Evolutionary conservation across 2,888 invertebrate genomes (phyloP).

Genomic region (Andrena fulva): DNA sequence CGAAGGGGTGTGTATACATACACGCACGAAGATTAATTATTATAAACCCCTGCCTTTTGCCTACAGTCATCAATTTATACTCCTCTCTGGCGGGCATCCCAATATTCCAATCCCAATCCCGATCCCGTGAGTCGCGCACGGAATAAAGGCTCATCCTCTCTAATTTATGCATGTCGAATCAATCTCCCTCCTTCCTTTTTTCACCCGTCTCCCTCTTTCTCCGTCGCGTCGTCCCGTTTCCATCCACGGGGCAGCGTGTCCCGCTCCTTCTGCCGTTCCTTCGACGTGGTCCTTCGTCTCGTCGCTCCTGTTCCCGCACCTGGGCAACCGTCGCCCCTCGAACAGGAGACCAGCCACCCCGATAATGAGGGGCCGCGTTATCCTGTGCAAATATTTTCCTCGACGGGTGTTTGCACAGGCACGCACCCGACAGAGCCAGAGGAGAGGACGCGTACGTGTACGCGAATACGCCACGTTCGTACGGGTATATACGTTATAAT

Average conservation of each 20-base stretch:
- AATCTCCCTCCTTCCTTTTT: slow-evolving; percentile 79
- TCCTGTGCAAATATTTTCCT: slow-evolving; percentile 85
- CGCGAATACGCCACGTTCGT: slow-evolving; percentile 25
- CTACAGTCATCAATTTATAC: slow-evolving; percentile 84
- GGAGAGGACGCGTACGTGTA: slow-evolving; percentile 11
- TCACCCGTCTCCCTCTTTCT: slow-evolving; percentile 26
- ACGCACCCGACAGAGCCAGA: slow-evolving; percentile 32
- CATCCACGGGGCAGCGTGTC: neutral
- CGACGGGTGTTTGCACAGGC: slow-evolving; percentile 82
- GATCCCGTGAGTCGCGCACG: slow-evolving; percentile 72
- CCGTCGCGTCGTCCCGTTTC: slow-evolving; percentile 11
- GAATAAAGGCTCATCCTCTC: slow-evolving; percentile 83
- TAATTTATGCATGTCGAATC: slow-evolving; percentile 85
- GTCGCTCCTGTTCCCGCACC: slow-evolving; percentile 75
- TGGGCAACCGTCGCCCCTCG: slow-evolving; percentile 79
- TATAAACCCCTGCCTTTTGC: slow-evolving; percentile 84
- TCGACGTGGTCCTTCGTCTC: slow-evolving; percentile 37
- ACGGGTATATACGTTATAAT: slow-evolving; percentile 43
- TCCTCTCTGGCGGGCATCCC: slow-evolving; percentile 73
- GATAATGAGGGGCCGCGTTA: slow-evolving; percentile 83
- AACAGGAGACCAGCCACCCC: slow-evolving; percentile 70
- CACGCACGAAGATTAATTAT: slow-evolving; percentile 83
- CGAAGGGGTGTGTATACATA: slow-evolving; percentile 61
- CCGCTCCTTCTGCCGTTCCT: neutral
- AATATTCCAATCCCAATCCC: slow-evolving; percentile 78